Evolutionary conservation across 2,113 vertebrate species (phyloP).

Genomic region (Sprattus sprattus): DNA sequence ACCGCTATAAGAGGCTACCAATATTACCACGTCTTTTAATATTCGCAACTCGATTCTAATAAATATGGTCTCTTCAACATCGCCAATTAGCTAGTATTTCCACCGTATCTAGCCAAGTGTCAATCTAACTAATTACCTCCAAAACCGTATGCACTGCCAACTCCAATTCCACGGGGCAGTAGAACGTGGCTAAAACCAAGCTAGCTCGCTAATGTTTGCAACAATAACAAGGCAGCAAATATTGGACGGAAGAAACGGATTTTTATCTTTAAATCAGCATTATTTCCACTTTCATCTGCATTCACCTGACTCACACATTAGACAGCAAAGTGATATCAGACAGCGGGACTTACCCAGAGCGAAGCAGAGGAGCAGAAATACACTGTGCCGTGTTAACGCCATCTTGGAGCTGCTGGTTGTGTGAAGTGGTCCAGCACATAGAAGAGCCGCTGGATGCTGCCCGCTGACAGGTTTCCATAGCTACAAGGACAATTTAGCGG

Average conservation of each 20-base stretch:
- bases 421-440: slow-evolving; percentile 4
- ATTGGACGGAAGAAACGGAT: background rate
- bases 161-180: background rate
- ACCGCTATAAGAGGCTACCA: background rate
- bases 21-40: background rate
- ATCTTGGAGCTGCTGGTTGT: slow-evolving; percentile 17
- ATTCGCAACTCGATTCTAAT: background rate
- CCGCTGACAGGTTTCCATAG: slow-evolving; percentile 13
- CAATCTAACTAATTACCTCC: background rate
- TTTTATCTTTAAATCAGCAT: too few relatives aligned
- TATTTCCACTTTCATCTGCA: background rate
- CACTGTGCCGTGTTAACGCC: background rate
- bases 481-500: slow-evolving; percentile 21
- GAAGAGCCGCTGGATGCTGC: slow-evolving; percentile 14
- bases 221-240: background rate
- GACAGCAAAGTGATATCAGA: background rate
- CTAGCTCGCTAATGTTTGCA: slow-evolving; percentile 15
- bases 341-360: background rate
- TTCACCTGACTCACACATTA: background rate
- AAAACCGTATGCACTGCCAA: background rate
- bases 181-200: background rate
- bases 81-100: background rate
- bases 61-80: background rate
- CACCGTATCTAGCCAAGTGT: background rate
- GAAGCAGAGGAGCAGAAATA: slow-evolving; percentile 4